These are phyloP conservation scores for Amphiduros pacificus DNA, from an alignment of 2,888 invertebrate genomes.

Conservation along the genomic window DNA sequence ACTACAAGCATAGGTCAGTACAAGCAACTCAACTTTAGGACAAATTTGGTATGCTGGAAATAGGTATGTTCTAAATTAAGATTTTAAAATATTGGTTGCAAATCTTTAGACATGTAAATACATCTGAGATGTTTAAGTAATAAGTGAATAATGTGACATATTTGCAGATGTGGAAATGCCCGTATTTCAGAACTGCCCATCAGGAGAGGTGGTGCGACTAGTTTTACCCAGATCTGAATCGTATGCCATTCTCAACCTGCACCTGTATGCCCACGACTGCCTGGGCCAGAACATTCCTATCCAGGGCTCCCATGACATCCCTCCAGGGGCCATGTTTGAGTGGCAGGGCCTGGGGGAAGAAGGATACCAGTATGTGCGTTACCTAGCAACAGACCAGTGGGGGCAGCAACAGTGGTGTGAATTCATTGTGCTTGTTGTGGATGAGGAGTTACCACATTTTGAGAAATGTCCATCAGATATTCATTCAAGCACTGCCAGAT, in stretches of 20 bases:
- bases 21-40: too few relatives aligned
- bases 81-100: background rate
- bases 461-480: slow-evolving; percentile 41
- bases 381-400: slow-evolving; percentile 38
- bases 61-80: too few relatives aligned
- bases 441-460: slow-evolving; percentile 38
- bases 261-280: slow-evolving; percentile 5
- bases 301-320: background rate
- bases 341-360: slow-evolving; percentile 37
- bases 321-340: slow-evolving; percentile 26
- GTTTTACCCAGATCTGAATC: slow-evolving; percentile 31
- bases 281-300: slow-evolving; percentile 8
- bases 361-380: slow-evolving; percentile 39
- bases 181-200: slow-evolving; percentile 41
- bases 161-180: slow-evolving; percentile 26
- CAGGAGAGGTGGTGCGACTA: slow-evolving; percentile 34
- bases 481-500: too few relatives aligned
- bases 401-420: slow-evolving; percentile 37
- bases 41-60: too few relatives aligned
- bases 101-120: background rate
- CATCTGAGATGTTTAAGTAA: too few relatives aligned
- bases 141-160: background rate
- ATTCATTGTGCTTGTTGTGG: slow-evolving; percentile 40
- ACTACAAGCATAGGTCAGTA: too few relatives aligned
- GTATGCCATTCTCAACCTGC: slow-evolving; percentile 23